Conservation (phyloP, 2,797 vertebrate species). For the Acanthornis magna region DNA sequence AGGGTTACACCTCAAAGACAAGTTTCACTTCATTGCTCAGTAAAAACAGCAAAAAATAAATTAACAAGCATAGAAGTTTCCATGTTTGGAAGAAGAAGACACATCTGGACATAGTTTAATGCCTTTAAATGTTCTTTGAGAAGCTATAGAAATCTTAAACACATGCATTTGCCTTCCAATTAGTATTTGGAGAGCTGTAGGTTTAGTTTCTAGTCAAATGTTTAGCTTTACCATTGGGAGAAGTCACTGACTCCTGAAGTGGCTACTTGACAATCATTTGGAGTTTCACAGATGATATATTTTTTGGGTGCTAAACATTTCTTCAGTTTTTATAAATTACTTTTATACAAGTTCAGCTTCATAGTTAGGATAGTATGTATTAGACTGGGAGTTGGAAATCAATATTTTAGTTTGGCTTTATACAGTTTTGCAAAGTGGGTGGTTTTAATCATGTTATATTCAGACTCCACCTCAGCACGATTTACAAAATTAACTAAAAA, state of each 20-base stretch:
- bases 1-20: not conserved
- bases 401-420: not conserved
- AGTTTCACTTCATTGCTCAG: not conserved
- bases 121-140: not conserved
- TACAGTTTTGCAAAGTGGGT: not conserved
- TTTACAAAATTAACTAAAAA: not conserved
- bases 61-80: not conserved
- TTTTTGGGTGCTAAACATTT: constrained; percentile 33
- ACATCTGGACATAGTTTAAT: not conserved
- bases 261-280: constrained; percentile 41
- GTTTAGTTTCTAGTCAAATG: not conserved
- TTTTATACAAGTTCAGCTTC: not conserved
- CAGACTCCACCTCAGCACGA: not conserved
- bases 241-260: not conserved
- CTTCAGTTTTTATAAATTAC: not conserved
- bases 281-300: not conserved
- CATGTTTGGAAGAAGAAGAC: not conserved
- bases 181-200: not conserved
- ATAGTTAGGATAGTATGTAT: not conserved
- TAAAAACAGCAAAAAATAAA: not conserved
- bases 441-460: not conserved
- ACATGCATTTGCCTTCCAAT: not conserved
- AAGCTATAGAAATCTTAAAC: not conserved
- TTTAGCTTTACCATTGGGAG: not conserved
- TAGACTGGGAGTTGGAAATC: constrained; percentile 6